Evolutionary conservation across 2,797 vertebrate genomes (phyloP), one percentile per base, ranked within the genome.

Genomic region (Malurus leucopterus): DNA sequence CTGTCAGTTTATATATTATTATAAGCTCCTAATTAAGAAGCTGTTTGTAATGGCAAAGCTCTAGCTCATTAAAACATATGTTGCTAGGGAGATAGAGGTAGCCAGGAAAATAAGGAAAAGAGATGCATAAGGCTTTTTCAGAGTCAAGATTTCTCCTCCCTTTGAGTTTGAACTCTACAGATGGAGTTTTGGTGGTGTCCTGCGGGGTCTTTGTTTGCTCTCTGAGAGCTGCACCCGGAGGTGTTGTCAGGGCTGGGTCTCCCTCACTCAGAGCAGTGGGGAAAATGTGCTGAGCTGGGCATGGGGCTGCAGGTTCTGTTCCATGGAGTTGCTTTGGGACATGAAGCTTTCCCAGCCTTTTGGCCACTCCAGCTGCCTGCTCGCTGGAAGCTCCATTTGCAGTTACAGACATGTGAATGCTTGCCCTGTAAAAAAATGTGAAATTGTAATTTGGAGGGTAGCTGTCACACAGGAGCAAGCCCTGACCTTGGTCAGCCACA

Each of bases 21-120:
- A 79, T 86, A 93, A 92, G 93, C 59, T 83, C 78, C 87, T 92
- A 81, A 72, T 92, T 93, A 95, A 92, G 73, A 86, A 84, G 80
- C 79, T 92, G 64, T 73, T 94, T 91, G 80, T 74, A 73, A 73
- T 65, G 85, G 55, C 76, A 89, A 29, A 89, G 84, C 54, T 93
- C 47, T 55, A 63, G 40, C 73, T 93, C 54, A 65, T 57, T 73
- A 74, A 68, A 83, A 85, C 88, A 54, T 83, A 72, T 84, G 89
- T 89, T 93, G 84, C 71, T n/a, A 65, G 27, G 72, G 58, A 84
- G 49, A 89, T 65, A 62, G 73, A 61, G 0, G 17, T 49, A 78
- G 41, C 82, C 59, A 59, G 77, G 54, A 81, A 68, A 88, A 77
- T 43, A 32, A 46, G 62, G 75, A 55, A 70, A 73, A 86, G 12